Base-by-base conservation (phyloP, 37 sponge, comb jelly and placozoan genomes). In the Axinella damicornis region DNA sequence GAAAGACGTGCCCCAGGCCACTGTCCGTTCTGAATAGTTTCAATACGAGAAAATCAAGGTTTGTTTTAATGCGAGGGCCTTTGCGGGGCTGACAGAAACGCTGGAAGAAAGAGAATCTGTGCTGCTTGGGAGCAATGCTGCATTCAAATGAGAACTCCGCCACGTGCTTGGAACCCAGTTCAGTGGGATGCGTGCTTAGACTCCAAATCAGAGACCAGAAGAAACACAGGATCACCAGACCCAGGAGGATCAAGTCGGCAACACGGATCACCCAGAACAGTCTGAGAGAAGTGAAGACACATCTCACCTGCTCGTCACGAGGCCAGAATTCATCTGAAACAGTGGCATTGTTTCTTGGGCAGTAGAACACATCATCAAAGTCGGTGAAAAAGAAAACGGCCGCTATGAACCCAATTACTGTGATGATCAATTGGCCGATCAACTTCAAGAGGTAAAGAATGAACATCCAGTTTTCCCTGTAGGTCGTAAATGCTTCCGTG, bases 241-340 rank as follows among this genome's bases (percentile, higher is more conserved):
- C 53, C 19, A 87, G 73, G 14, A 87, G 81, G 22, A 87, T 34
- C 30, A 80, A 32, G 62, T 87, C 57, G 6, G 36, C 58, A 27
- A 57, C 41, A 41, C 88, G 24, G 25, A 87, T 56, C 24, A 59
- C 52, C 2, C n/a, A 64, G 4, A 87, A 35, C 12, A 87, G 67
- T 5, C 65, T 73, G 25, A 87, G 67, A 21, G 81, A 74, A 25
- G 88, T 65, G 61, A 87, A 81, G 11, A 80, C 67, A 71, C 88
- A 87, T 11, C 21, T 40, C 1, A 80, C 71, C 27, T 52, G 22
- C 25, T 73, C 53, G 11, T 40, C 24, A 2, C 38, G 53, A 11
- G 74, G 74, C 74, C 74, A 73, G 53, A 22, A 53, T 64, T 16
- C 55, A 19, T 19, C 24, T 36, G 20, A 79, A 20, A 31, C 73